These are phyloP conservation scores for Festucalex cinctus DNA, from an alignment of 2,113 vertebrate genomes.

Conservation along the genomic window DNA sequence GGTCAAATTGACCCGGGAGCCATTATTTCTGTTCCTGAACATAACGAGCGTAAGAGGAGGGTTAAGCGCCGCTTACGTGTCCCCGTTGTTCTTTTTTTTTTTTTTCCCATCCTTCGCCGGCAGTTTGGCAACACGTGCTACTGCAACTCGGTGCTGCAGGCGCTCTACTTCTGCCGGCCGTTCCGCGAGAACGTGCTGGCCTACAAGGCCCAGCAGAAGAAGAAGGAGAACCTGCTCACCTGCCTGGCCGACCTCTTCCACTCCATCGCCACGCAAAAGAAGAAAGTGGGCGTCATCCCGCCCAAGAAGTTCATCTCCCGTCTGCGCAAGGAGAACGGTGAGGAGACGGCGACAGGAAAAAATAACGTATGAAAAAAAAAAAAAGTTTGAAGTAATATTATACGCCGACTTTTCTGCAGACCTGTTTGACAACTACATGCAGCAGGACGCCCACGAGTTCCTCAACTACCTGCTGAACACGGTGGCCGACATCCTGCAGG, in stretches of 20 bases:
- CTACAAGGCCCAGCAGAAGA: slow-evolving; percentile 97
- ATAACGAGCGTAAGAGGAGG: background rate
- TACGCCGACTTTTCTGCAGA: slow-evolving; percentile 62
- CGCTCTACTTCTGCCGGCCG: slow-evolving; percentile 92
- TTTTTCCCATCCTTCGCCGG: slow-evolving; percentile 7
- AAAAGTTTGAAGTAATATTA: background rate
- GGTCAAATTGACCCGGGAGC: background rate
- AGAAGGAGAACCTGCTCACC: slow-evolving; percentile 96
- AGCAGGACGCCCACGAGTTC: slow-evolving; percentile 96
- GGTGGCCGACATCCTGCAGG: slow-evolving; percentile 95
- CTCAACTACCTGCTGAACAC: slow-evolving; percentile 98
- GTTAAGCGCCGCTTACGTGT: background rate
- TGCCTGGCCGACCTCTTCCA: slow-evolving; percentile 98
- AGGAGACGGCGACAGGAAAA: no score
- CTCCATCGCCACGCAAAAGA: slow-evolving; percentile 97
- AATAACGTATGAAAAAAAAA: no score
- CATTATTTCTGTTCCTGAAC: background rate
- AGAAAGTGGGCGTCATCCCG: slow-evolving; percentile 97
- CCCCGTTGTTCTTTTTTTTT: no score
- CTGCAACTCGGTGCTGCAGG: slow-evolving; percentile 98
- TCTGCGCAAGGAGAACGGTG: slow-evolving; percentile 93
- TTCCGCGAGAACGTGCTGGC: slow-evolving; percentile 96
- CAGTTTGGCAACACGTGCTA: slow-evolving; percentile 99
- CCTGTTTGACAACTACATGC: slow-evolving; percentile 99
- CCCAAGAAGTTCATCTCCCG: slow-evolving; percentile 98